These are phyloP conservation scores for Lepidochrysops patricia DNA, from an alignment of 2,888 invertebrate genomes.

Conservation along the genomic window DNA sequence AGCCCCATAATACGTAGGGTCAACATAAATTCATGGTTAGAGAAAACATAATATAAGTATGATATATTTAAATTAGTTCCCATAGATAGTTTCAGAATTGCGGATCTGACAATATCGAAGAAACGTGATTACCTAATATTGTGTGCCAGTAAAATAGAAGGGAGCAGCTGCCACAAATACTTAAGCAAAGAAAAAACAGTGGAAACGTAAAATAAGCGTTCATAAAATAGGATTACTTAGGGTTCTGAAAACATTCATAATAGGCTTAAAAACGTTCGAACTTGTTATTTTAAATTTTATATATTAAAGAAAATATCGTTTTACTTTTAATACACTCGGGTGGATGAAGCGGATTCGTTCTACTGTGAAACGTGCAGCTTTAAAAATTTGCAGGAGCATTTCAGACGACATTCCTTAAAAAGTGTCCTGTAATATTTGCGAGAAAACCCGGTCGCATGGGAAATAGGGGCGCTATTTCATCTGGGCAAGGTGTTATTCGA, in stretches of 20 bases:
- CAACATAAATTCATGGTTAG: no score
- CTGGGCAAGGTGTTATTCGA: background rate
- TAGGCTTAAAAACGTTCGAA: background rate
- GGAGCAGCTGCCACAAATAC: background rate
- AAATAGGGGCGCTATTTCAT: background rate
- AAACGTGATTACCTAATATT: background rate
- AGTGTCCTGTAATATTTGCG: background rate
- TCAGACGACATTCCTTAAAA: background rate
- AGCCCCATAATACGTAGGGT: no score
- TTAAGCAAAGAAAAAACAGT: background rate
- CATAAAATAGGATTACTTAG: background rate
- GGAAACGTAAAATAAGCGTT: background rate
- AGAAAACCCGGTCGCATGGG: background rate
- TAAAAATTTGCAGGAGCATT: background rate
- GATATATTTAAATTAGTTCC: background rate
- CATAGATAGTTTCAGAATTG: background rate
- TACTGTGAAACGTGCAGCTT: background rate
- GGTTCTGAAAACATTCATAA: background rate
- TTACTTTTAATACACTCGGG: background rate
- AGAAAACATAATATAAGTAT: no score
- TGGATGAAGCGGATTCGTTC: background rate
- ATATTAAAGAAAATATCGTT: background rate
- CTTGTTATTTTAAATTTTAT: background rate
- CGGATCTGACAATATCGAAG: background rate
- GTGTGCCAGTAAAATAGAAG: background rate